Evolutionary conservation across 2,113 vertebrate genomes (phyloP).

Genomic region (Platysternon megacephalum): DNA sequence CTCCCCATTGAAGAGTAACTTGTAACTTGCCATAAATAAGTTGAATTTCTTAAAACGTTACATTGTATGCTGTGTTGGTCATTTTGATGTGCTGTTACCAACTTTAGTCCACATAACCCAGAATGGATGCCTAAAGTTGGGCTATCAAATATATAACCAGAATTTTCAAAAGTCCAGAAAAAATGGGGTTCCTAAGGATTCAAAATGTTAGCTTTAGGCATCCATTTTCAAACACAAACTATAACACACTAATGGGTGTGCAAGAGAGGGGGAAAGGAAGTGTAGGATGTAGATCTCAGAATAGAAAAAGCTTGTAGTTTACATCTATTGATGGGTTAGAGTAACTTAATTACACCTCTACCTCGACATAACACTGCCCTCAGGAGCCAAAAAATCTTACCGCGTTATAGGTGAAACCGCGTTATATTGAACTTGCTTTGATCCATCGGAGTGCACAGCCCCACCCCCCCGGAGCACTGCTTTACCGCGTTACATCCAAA

Average conservation of each 20-base stretch:
- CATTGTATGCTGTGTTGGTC: no score
- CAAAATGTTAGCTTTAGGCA: background rate
- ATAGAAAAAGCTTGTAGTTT: background rate
- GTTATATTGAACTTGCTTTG: no score
- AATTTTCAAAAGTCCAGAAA: background rate
- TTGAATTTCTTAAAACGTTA: no score
- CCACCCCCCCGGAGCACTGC: no score
- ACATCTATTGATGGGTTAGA: background rate
- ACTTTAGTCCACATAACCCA: background rate
- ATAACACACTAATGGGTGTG: background rate
- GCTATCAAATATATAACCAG: background rate
- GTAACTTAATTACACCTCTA: background rate
- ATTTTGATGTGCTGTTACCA: background rate
- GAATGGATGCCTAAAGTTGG: background rate
- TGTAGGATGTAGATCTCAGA: background rate
- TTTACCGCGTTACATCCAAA: no score
- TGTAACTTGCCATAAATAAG: no score
- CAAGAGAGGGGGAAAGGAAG: background rate
- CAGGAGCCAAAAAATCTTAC: no score
- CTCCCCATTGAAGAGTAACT: background rate
- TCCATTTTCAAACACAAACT: background rate
- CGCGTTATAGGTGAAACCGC: no score
- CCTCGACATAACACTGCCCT: no score
- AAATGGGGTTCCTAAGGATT: background rate
- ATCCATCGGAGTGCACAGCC: no score